Percentiles rank a stretch among this genome's conserved stretches.
phyloP scores from a whole-genome alignment of 2,113 vertebrate species.

The Prunella fulvescens region DNA sequence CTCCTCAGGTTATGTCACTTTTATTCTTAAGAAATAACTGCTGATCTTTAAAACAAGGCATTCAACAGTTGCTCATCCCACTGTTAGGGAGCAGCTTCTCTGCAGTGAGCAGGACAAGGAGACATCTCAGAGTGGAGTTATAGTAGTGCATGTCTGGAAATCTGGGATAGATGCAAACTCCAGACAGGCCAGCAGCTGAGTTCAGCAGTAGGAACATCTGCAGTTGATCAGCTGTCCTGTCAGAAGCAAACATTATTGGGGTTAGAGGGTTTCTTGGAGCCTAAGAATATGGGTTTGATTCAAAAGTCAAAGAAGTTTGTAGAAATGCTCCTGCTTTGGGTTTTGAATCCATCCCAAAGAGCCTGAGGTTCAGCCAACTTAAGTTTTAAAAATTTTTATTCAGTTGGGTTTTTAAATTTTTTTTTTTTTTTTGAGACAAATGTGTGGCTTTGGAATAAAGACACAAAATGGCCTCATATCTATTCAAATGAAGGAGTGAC shows the following conservation, averaged over 20 bases:
- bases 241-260: conserved; percentile 1
- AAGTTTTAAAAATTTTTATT: conserved; percentile 8
- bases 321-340: background rate
- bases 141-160: background rate
- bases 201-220: conserved; percentile 43
- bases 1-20: background rate
- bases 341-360: conserved; percentile 55
- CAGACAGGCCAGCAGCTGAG: conserved; percentile 16
- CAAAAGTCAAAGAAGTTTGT: conserved; percentile 56
- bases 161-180: background rate
- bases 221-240: conserved; percentile 47
- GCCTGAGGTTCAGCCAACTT: conserved; percentile 14
- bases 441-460: conserved; percentile 5
- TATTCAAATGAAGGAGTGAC: background rate
- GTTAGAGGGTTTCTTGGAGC: conserved; percentile 30
- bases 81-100: background rate
- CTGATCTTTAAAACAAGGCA: background rate
- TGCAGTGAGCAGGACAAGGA: background rate
- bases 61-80: background rate
- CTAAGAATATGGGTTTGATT: conserved; percentile 47
- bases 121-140: background rate
- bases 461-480: background rate
- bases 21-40: background rate
- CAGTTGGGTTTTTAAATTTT: background rate
- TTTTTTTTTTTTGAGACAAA: background rate